These are phyloP conservation scores for Agraylea sexmaculata DNA, from an alignment of 1,140 invertebrate genomes.

Conservation along the genomic window DNA sequence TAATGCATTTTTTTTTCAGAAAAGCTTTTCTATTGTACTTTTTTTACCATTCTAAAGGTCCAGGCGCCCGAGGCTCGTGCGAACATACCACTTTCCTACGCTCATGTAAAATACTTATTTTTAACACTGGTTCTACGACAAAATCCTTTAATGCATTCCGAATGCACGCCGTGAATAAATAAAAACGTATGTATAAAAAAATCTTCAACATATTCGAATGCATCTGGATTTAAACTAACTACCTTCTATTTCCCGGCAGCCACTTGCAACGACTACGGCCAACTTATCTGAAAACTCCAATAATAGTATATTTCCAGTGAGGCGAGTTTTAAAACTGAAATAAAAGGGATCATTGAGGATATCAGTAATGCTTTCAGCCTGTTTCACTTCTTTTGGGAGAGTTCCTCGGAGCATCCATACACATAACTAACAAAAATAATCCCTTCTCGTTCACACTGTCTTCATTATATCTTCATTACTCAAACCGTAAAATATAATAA, in stretches of 20 bases:
- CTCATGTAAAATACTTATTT: neutral
- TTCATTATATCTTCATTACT: too few relatives aligned
- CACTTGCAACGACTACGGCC: neutral
- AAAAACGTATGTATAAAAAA: too few relatives aligned
- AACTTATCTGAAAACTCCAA: constrained; percentile 20
- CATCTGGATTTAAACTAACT: constrained; percentile 13
- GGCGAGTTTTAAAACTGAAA: constrained; percentile 20
- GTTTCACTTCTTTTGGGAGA: constrained; percentile 12
- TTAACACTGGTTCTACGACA: too few relatives aligned
- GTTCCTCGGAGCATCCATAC: too few relatives aligned
- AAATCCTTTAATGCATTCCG: too few relatives aligned
- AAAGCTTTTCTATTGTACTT: too few relatives aligned
- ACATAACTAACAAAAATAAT: too few relatives aligned
- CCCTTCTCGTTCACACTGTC: too few relatives aligned
- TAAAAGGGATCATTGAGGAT: constrained; percentile 20
- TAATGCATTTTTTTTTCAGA: too few relatives aligned
- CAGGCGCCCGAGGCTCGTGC: neutral
- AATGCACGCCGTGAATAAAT: too few relatives aligned
- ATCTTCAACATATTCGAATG: neutral
- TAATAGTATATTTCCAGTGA: constrained; percentile 21
- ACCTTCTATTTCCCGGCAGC: constrained; percentile 6
- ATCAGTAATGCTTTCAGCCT: constrained; percentile 17
- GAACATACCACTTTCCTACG: neutral
- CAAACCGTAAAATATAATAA: too few relatives aligned
- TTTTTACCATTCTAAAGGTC: neutral